Evolutionary conservation across 2,113 vertebrate species (phyloP).

Genomic region (Aythya baeri): DNA sequence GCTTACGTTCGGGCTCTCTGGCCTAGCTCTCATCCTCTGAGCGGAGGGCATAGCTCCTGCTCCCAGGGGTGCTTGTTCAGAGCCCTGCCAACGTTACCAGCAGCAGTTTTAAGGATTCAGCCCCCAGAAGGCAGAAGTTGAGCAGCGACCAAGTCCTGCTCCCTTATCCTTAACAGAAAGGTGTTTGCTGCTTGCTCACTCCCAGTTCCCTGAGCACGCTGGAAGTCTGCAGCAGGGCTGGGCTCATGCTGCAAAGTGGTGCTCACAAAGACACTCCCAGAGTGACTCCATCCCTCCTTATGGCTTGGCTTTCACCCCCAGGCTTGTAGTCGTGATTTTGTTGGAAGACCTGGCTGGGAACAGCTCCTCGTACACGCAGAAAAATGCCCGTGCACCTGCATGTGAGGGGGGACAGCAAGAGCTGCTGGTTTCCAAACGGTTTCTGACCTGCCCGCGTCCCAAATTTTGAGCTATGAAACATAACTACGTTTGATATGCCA

Average conservation of each 20-base stretch:
- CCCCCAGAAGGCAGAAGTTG: background rate
- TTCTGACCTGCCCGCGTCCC: background rate
- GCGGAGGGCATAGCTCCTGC: background rate
- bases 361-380: background rate
- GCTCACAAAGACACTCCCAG: background rate
- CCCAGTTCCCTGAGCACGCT: fast-evolving
- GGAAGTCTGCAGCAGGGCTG: background rate
- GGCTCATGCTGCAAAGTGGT: background rate
- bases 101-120: background rate
- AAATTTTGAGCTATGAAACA: background rate
- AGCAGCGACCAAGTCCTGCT: background rate
- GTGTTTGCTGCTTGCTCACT: background rate
- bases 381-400: background rate
- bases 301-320: background rate
- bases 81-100: background rate
- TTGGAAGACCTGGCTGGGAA: background rate
- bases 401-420: background rate
- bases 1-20: constrained; percentile 25
- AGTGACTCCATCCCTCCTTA: background rate
- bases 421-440: background rate
- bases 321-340: background rate
- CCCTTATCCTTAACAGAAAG: background rate
- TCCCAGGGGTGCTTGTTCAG: background rate
- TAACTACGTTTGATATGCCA: background rate
- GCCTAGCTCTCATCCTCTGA: constrained; percentile 2